A percentile compares a stretch with the other conserved stretches of the same genome.
These are phyloP conservation scores for Atherinomorus stipes DNA, from an alignment of 2,113 vertebrate species.

Conservation along the genomic window DNA sequence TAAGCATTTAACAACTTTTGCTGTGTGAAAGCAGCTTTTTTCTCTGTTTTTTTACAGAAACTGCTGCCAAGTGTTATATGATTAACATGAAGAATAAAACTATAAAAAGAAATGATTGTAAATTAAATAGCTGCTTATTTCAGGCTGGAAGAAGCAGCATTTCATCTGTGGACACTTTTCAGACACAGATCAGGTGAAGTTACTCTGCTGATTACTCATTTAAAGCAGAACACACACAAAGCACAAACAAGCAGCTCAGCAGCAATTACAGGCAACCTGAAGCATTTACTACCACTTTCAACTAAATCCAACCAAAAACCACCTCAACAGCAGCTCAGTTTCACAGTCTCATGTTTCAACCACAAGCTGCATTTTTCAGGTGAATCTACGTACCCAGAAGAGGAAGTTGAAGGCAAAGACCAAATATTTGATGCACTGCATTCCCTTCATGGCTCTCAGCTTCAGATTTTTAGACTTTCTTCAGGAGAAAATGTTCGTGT, in stretches of 20 bases:
- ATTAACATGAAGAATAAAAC: no score
- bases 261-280: not conserved
- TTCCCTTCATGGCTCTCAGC: conserved; percentile 75
- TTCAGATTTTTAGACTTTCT: conserved; percentile 69
- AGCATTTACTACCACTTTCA: no score
- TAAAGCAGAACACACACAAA: not conserved
- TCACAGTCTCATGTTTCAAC: not conserved
- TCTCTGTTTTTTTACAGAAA: no score
- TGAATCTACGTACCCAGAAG: conserved; percentile 87
- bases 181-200: no score
- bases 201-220: not conserved
- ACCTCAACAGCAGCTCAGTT: not conserved
- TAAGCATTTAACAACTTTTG: no score
- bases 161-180: not conserved
- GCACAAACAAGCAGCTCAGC: not conserved
- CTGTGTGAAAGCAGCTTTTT: no score
- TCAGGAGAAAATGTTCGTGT: not conserved
- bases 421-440: conserved; percentile 90
- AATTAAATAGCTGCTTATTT: no score
- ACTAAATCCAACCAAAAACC: conserved; percentile 7
- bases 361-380: not conserved
- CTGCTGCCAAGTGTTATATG: no score
- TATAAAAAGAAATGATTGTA: no score
- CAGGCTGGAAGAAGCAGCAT: not conserved
- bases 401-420: conserved; percentile 92